Base-by-base conservation (phyloP, 2,888 invertebrate species). In the Lasioglossum calceatum region DNA sequence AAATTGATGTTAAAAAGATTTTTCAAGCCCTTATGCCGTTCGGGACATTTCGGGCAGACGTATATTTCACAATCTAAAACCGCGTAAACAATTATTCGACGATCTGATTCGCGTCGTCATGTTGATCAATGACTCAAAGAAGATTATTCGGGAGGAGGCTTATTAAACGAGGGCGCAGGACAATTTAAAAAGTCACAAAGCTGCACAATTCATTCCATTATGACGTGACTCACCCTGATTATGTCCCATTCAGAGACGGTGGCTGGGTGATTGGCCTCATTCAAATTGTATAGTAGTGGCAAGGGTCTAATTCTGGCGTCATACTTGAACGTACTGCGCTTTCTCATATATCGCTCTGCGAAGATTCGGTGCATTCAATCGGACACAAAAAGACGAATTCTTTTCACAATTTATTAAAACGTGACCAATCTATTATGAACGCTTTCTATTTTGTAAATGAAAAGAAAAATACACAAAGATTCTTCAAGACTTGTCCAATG, bases 191-290 rank as follows among this genome's bases (percentile, higher is more conserved):
- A 89, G 72, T 70, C 85, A 81, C 61, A 87, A 87, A 88, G 82
- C 75, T 71, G 50, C 77, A 82, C 79, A 86, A 88, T 88, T 88
- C 79, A 79, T 86, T 74, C 79, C 71, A 82, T 81, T 81, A 77
- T 77, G 77, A 58, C 81, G 82, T 85, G 84, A 88, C 90, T 92
- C 88, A 95, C 94, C 79, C 91, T 90, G 14, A 93, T 94, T 61
- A 93, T 94, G 47, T 94, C 94, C 94, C 94, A 95, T 72, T 94
- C 95, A 27, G 94, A 94, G 75, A 94, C 90, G 79, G 93, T 88
- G 23, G 93, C 94, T 27, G 92, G 92, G 86, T 93, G 93, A 87
- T 93, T 92, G 42, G 89, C 88, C 82, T 94, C 93, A 64, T 90
- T 90, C 78, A 94, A 94, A 85, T 94, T 88, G 81, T 91, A 89